Percentiles rank a stretch among this genome's conserved stretches.
These are phyloP conservation scores for Tragelaphus imberbis DNA, from an alignment of 2,113 vertebrate genomes.

Conservation along the genomic window DNA sequence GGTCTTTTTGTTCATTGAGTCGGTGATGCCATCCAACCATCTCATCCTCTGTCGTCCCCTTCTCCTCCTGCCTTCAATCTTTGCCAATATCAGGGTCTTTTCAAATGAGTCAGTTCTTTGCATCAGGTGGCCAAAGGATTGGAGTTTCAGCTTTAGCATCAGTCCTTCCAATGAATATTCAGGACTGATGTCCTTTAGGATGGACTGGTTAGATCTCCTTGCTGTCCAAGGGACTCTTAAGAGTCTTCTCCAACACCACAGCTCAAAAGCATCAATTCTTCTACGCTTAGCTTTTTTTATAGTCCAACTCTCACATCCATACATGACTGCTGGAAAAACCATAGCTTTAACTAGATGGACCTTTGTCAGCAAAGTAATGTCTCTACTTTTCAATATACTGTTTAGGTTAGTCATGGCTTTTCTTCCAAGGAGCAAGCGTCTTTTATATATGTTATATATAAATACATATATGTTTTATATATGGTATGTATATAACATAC, in stretches of 20 bases:
- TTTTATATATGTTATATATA: neutral
- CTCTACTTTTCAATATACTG: neutral
- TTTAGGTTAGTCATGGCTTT: neutral
- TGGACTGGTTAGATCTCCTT: neutral
- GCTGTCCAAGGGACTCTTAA: neutral
- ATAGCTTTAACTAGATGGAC: neutral
- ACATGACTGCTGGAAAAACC: neutral
- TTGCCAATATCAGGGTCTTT: neutral
- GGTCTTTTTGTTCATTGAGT: neutral
- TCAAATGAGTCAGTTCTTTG: neutral
- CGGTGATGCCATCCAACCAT: neutral
- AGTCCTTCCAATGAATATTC: neutral
- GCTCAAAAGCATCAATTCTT: neutral
- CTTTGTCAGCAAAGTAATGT: neutral
- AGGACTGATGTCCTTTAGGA: neutral
- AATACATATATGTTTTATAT: neutral
- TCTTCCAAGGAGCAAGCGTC: neutral
- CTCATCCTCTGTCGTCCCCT: neutral
- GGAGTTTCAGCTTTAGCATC: neutral
- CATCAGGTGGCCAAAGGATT: neutral
- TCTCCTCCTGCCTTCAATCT: neutral
- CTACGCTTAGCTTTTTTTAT: fast-evolving
- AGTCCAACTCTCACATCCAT: neutral
- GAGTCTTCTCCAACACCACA: neutral
- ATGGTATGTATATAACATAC: neutral